These are phyloP conservation scores for Andrena marginata DNA, from an alignment of 2,888 invertebrate genomes.

Conservation along the genomic window DNA sequence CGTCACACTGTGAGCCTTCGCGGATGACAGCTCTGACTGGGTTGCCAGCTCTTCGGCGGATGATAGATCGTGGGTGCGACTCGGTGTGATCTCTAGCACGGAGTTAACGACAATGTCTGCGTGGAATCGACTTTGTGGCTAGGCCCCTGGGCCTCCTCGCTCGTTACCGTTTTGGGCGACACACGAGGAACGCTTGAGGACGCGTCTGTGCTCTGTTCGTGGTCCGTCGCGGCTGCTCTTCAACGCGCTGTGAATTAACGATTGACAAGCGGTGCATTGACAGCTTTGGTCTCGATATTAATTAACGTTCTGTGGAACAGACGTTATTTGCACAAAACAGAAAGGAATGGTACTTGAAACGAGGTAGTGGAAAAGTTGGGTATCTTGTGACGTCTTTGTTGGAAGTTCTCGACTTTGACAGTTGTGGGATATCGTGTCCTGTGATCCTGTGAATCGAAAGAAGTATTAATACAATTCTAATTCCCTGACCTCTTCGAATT, in stretches of 20 bases:
- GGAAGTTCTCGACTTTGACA: not conserved
- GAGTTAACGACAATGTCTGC: slow-evolving; percentile 20
- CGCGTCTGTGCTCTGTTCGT: slow-evolving; percentile 53
- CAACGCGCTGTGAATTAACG: not conserved
- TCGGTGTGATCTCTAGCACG: slow-evolving; percentile 23
- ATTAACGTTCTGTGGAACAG: not conserved
- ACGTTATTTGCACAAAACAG: not conserved
- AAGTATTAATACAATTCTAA: too few species aligned
- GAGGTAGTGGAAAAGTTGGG: not conserved
- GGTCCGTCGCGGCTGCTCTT: slow-evolving; percentile 45
- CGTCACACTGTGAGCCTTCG: slow-evolving; percentile 30
- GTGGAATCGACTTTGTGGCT: slow-evolving; percentile 22
- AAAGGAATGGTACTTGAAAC: not conserved
- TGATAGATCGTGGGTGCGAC: slow-evolving; percentile 35
- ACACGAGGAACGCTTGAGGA: slow-evolving; percentile 16
- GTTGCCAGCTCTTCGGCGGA: slow-evolving; percentile 4
- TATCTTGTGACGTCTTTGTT: not conserved
- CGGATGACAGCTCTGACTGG: slow-evolving; percentile 20
- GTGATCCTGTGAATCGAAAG: not conserved
- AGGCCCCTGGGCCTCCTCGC: not conserved
- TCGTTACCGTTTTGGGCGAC: slow-evolving; percentile 32
- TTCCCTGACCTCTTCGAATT: too few species aligned
- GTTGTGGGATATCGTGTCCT: not conserved
- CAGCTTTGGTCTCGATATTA: not conserved
- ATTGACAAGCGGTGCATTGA: not conserved